Evolutionary conservation across 2,113 vertebrate genomes (phyloP), one percentile per base, ranked within the genome.

Genomic region (Miniopterus natalensis): DNA sequence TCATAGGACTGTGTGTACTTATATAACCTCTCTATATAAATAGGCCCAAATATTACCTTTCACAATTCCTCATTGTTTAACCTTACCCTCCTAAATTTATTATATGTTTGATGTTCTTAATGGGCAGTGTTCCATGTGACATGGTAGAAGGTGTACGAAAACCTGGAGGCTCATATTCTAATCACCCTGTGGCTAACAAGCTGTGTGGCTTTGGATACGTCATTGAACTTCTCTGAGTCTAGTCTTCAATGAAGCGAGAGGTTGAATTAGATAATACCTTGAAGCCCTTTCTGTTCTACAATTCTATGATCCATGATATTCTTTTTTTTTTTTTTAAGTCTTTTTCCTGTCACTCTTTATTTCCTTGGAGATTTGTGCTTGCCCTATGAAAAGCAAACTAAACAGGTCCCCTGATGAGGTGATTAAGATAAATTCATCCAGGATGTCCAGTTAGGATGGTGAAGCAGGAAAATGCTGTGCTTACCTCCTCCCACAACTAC

Each of bases 1-100:
- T 83, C 75, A 42, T 15, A 70, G 93, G 29, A 51, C 88, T 31
- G 49, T 2, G 14, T 53, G 81, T 83, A 68, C 65, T 90, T 49
- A 17, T 2, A 21, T 79, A 57, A 96, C 51, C 51, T 79, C 51
- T 74, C 96, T 88, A 49, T 81, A 89, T 66, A 87, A 59, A 86
- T 3, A 65, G 65, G 8, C 36, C 17, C 51, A 23, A 20, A 68
- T 25, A n/a, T 70, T 23, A 15, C n/a, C 55, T 81, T 70, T 55
- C 53, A 27, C 77, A 25, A 14, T 53, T 88, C 79, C 74, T 84
- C 49, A 0, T 45, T 40, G 3, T 42, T 70, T 10, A 65, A 15
- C 23, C 6, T 94, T 85, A 31, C 65, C 92, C 83, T 59, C 45
- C 88, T 70, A 18, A 85, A 83, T 42, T 88, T n/a, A 23, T 42